Evolutionary conservation across 2,888 invertebrate genomes (phyloP).

Genomic region (Ischnus inquisitorius): DNA sequence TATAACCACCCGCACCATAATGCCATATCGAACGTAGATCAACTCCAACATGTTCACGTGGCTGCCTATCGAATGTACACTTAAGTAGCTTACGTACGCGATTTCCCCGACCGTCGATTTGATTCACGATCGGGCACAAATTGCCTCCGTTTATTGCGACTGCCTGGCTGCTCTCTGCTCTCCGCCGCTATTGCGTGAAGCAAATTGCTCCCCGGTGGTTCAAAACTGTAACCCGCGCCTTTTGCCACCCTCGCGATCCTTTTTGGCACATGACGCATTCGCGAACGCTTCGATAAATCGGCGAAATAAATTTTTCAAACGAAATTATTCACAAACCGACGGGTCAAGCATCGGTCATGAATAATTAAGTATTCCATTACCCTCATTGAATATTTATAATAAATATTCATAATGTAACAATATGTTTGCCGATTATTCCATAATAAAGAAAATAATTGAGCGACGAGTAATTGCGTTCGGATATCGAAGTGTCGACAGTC

Average conservation of each 20-base stretch:
- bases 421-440: too few species aligned
- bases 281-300: not conserved
- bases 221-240: too few species aligned
- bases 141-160: slow-evolving; percentile 45
- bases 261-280: slow-evolving; percentile 1
- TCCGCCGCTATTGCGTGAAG: not conserved
- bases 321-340: not conserved
- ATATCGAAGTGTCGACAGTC: not conserved
- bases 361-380: not conserved
- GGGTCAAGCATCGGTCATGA: not conserved
- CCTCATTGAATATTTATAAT: not conserved
- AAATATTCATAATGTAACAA: not conserved
- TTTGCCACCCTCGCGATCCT: not conserved
- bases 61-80: slow-evolving; percentile 54
- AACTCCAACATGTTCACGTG: slow-evolving; percentile 52
- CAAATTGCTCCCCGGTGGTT: slow-evolving; percentile 5
- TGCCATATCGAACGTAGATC: slow-evolving; percentile 40
- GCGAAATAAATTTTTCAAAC: not conserved
- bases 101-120: slow-evolving; percentile 57
- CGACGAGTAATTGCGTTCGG: not conserved
- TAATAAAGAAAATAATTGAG: not conserved
- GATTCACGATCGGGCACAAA: slow-evolving; percentile 56
- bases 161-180: not conserved
- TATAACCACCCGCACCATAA: slow-evolving; percentile 2
- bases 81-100: slow-evolving; percentile 63